Percentiles rank a stretch among this genome's conserved stretches.
Evolutionary conservation across 1,140 invertebrate genomes (phyloP).

Genomic region (Monomorium pharaonis): DNA sequence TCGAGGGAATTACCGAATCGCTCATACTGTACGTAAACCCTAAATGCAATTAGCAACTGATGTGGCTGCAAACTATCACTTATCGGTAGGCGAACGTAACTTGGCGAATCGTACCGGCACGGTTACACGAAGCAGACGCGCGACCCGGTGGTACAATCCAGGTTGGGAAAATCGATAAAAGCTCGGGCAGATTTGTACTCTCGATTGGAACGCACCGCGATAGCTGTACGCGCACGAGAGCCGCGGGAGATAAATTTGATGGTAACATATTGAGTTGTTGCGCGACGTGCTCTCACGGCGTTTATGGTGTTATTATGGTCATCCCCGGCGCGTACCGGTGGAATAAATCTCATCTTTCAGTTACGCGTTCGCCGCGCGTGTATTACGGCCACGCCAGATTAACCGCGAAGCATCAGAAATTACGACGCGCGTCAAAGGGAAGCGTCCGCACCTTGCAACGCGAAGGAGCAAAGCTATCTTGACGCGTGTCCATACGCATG

Average conservation of each 20-base stretch:
- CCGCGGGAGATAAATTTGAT: not conserved
- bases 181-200: not conserved
- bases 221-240: too few species aligned
- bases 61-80: not conserved
- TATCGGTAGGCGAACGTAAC: not conserved
- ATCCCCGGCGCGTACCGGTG: not conserved
- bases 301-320: not conserved
- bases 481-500: too few species aligned
- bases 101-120: not conserved
- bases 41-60: constrained; percentile 35
- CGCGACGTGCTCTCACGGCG: not conserved
- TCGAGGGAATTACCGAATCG: constrained; percentile 5
- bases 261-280: not conserved
- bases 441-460: not conserved
- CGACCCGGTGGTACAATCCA: too few species aligned
- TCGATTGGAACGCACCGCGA: not conserved
- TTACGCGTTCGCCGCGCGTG: not conserved
- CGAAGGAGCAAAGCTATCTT: not conserved
- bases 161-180: not conserved
- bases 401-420: constrained; percentile 21
- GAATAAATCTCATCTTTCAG: constrained; percentile 9
- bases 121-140: not conserved
- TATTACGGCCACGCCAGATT: constrained; percentile 10
- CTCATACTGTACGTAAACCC: not conserved
- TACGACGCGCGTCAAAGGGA: not conserved